Evolutionary conservation across 2,113 vertebrate species (phyloP), one percentile per base, ranked within the genome.

Genomic region (Calypte anna): DNA sequence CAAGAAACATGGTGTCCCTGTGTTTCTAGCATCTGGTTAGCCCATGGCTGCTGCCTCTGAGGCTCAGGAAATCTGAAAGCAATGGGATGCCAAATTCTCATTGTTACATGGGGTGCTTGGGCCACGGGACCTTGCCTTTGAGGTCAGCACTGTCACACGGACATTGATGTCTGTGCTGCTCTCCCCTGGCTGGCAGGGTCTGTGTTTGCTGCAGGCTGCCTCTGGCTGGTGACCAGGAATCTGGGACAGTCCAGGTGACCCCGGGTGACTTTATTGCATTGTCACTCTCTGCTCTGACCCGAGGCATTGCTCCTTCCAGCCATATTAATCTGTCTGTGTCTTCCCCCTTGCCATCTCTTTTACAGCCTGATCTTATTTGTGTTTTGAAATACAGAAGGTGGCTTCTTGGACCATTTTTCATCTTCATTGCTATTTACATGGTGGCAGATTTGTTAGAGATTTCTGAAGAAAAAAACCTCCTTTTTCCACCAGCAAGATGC

Each of bases 11-110:
- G 2, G 36, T 61, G 15, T 7, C 25, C 28, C 31, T 14, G 20
- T 3, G 1, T 13, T 0, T 0, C 38, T 28, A 61, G 53, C 6
- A 2, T 3, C 22, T 12, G 5, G 3, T 44, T 57, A 82, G 53
- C 27, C 62, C n/a, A 10, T 5, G 25, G 54, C 33, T 6, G 11
- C 61, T 6, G 14, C 69, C 62, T 78, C n/a, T 16, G 6, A 58
- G 17, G 17, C 27, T 78, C 43, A 53, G 84, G 40, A 86, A 20
- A 21, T 18, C 78, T 85, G 84, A 33, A 44, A 59, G 3, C 0
- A 0, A 10, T 27, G 38, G 0, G 2, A 25, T 57, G 57, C 18
- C 66, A 75, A 40, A 63, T 28, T 14, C 13, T 72, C 33, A 36
- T 0, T 1, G 30, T 30, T 51, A 38, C 16, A 13, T 1, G 14